Conservation (phyloP, 2,888 invertebrate genomes). For the Drosophila mimetica region DNA sequence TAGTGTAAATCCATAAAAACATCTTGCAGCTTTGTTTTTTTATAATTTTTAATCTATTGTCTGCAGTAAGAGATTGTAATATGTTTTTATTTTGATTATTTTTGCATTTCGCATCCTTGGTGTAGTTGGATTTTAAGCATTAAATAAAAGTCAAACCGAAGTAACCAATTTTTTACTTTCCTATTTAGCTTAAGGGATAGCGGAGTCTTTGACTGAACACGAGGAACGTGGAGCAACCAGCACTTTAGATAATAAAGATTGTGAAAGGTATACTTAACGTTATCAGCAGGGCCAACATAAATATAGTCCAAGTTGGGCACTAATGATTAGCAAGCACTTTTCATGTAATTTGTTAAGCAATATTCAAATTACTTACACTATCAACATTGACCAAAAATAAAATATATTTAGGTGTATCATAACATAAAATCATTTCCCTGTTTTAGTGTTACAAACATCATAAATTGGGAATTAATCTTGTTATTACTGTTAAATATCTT, state of each 20-base stretch:
- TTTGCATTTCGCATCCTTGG: conserved; percentile 48
- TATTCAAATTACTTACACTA: too few relatives aligned
- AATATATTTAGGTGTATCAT: too few relatives aligned
- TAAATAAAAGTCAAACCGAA: conserved; percentile 52
- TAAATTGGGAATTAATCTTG: too few relatives aligned
- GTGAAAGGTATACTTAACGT: conserved; percentile 22
- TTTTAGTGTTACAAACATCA: too few relatives aligned
- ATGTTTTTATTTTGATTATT: conserved; percentile 45
- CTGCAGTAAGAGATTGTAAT: conserved; percentile 50
- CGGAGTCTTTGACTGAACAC: conserved; percentile 52
- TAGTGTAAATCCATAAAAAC: conserved; percentile 31
- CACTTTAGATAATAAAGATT: conserved; percentile 49
- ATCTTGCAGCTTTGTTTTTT: conserved; percentile 21
- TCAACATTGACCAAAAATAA: too few relatives aligned
- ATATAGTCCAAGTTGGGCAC: background rate
- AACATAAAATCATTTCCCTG: too few relatives aligned
- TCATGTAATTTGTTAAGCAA: background rate
- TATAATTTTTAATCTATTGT: conserved; percentile 41
- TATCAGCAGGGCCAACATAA: conserved; percentile 47
- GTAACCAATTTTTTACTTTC: conserved; percentile 16
- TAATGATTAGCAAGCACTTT: conserved; percentile 6
- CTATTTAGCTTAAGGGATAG: conserved; percentile 58
- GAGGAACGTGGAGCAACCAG: background rate
- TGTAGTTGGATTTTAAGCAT: conserved; percentile 56
- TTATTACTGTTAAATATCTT: too few relatives aligned